These are phyloP conservation scores for Himalopsyche phryganea DNA, from an alignment of 1,140 invertebrate genomes.

Conservation along the genomic window DNA sequence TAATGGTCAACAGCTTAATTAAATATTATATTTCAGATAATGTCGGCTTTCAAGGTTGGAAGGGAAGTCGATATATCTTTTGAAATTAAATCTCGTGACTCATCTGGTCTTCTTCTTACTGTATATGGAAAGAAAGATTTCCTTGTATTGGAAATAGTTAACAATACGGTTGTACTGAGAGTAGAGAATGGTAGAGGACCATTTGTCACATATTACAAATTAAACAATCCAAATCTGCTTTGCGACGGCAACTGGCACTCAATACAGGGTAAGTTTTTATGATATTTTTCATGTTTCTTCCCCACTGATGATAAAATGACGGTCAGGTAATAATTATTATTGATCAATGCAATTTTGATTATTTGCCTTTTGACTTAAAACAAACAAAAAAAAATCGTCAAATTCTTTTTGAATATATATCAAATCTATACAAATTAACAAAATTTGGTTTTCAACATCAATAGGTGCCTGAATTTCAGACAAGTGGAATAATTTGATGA, in stretches of 20 bases:
- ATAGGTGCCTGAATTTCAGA: too few relatives aligned
- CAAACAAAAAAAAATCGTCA: background rate
- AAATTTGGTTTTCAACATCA: too few relatives aligned
- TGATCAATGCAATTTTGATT: background rate
- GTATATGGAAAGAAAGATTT: slow-evolving; percentile 80
- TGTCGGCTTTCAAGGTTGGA: slow-evolving; percentile 75
- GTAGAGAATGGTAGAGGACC: slow-evolving; percentile 83
- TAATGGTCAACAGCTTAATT: too few relatives aligned
- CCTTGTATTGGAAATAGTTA: slow-evolving; percentile 80
- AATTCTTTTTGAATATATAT: background rate
- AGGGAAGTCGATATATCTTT: slow-evolving; percentile 67
- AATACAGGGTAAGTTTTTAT: slow-evolving; percentile 66
- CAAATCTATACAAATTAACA: too few relatives aligned
- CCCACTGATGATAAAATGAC: background rate
- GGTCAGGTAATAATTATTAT: background rate
- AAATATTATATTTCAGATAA: slow-evolving; percentile 49
- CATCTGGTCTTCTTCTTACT: slow-evolving; percentile 75
- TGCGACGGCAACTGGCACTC: slow-evolving; percentile 95
- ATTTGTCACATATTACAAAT: slow-evolving; percentile 70
- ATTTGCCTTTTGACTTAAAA: background rate
- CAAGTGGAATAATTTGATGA: too few relatives aligned
- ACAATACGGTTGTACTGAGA: slow-evolving; percentile 77
- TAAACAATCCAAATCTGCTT: slow-evolving; percentile 66
- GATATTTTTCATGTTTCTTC: background rate
- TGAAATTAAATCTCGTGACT: slow-evolving; percentile 83